Base-by-base conservation (phyloP, 2,113 vertebrate genomes). In the Limanda limanda region DNA sequence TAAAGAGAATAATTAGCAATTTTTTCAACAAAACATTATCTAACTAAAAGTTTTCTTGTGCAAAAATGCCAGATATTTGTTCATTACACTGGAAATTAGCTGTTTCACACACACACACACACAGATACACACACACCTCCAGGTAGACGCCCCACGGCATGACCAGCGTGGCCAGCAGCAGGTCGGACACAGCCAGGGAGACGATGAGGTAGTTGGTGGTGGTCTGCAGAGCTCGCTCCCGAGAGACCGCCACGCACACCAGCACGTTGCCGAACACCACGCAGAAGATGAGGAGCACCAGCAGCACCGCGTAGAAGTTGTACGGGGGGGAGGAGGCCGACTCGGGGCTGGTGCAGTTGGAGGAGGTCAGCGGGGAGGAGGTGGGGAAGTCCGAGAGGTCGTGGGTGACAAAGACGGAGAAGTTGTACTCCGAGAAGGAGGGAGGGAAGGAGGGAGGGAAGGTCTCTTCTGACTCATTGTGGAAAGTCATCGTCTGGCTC, bases 181-280 rank as follows among this genome's bases (percentile, higher is more conserved):
- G 85, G 77, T 95, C 94, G 0, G 94, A 94, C 71, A 95, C 94
- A 0, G 94, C 94, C 83, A 95, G 87, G 4, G 94, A 94, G 42
- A 95, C 94, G 13, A 95, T 95, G 83, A 95, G 94, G 90, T 95
- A 95, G 88, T 95, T 95, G 85, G 94, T 95, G 71, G 94, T 95
- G 67, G 94, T 95, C 91, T 95, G 94, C 47, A 95, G 88, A 1
- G 94, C 88, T 0, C 92, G 91, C 78, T 95, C 94, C 51, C 93
- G 85, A 0, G 94, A 94, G 62, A 95, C 94, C 0, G 94, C 94
- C 69, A 95, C 74, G 3, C 94, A 95, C 68, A 95, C 94, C 88
- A 95, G 76, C 69, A 95, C 94, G 17, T 95, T 95, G 1, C 94
- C 94, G 2, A 95, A 95, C 68, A 95, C 93, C 87, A 95, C 94